Conservation (phyloP, 2,888 invertebrate species). For the Drosophila quasianomalipes region DNA sequence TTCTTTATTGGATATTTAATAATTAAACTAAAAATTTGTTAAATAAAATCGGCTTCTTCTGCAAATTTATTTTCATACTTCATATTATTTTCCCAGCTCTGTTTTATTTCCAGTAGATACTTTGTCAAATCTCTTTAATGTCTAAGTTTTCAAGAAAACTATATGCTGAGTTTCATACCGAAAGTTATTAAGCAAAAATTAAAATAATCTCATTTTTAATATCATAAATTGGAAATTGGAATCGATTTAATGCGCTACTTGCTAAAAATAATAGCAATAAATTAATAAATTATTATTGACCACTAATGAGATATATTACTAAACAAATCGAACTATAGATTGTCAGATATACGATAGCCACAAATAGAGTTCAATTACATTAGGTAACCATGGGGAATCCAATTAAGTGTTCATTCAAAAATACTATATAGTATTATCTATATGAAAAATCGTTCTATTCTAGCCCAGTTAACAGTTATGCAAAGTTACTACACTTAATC, state of each 20-base stretch:
- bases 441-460: background rate
- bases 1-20: too few relatives aligned
- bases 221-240: background rate
- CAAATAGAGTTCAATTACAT: background rate
- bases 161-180: background rate
- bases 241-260: background rate
- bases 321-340: background rate
- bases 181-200: background rate
- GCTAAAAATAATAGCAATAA: background rate
- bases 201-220: background rate
- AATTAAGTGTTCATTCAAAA: conserved; percentile 1
- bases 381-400: background rate
- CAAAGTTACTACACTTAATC: conserved; percentile 35
- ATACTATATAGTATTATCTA: background rate
- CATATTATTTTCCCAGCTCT: background rate
- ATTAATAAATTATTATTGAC: background rate
- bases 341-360: background rate
- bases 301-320: background rate
- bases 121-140: background rate
- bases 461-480: background rate
- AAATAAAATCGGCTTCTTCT: background rate
- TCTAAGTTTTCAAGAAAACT: background rate
- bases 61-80: background rate
- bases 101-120: background rate
- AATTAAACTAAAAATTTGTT: too few relatives aligned